Conservation (phyloP, 2,888 invertebrate genomes). For the Euphydryas editha region DNA sequence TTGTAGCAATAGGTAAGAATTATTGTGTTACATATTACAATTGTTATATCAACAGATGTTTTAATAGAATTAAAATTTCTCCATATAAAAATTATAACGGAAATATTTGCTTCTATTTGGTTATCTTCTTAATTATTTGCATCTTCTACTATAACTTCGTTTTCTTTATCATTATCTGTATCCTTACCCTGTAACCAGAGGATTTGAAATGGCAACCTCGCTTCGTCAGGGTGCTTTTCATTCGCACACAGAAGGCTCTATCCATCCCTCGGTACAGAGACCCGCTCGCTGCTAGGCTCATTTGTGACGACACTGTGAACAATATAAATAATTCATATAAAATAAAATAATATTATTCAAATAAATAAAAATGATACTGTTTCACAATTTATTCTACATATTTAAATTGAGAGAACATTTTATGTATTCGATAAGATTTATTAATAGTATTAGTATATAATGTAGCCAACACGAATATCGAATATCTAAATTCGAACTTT, state of each 20-base stretch:
- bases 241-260: slow-evolving; percentile 96
- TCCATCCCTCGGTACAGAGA: slow-evolving; percentile 93
- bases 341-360: too few species aligned
- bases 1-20: not conserved
- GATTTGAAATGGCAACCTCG: slow-evolving; percentile 98
- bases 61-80: slow-evolving; percentile 5
- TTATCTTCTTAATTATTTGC: not conserved
- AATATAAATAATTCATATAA: slow-evolving; percentile 34
- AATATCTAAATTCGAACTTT: too few species aligned
- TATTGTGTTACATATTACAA: not conserved
- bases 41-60: slow-evolving; percentile 18
- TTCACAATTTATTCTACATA: too few species aligned
- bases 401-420: too few species aligned
- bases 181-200: slow-evolving; percentile 95
- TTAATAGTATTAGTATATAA: too few species aligned
- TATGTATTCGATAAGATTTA: too few species aligned
- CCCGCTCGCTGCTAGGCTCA: slow-evolving; percentile 89
- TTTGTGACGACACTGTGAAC: slow-evolving; percentile 90
- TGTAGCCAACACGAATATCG: too few species aligned
- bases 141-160: slow-evolving; percentile 17
- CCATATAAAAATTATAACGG: not conserved
- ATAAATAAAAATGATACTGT: not conserved
- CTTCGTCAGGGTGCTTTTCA: slow-evolving; percentile 99
- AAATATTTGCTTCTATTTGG: not conserved
- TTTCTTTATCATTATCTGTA: not conserved